A percentile compares a stretch with the other conserved stretches of the same genome.
Conservation (phyloP, 2,113 vertebrate genomes). For the Callaeas wilsoni region DNA sequence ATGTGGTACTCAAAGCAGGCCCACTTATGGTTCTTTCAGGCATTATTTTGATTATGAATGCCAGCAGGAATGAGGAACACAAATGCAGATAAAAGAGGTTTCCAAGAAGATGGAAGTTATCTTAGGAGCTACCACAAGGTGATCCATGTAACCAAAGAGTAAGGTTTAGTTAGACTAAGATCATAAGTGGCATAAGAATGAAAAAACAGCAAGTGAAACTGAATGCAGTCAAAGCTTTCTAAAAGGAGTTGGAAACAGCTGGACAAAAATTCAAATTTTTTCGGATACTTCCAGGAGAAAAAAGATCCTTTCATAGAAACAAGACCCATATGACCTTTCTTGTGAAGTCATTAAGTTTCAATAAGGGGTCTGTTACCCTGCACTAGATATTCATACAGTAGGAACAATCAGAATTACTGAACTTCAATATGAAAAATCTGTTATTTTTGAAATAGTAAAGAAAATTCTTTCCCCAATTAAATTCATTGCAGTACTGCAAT, state of each 20-base stretch:
- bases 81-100: background rate
- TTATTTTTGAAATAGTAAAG: background rate
- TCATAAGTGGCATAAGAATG: background rate
- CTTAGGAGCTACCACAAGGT: background rate
- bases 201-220: background rate
- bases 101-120: background rate
- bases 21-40: background rate
- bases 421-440: slow-evolving; percentile 1
- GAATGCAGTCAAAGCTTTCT: background rate
- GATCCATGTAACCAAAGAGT: background rate
- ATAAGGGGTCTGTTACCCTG: background rate
- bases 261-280: background rate
- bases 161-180: background rate
- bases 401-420: background rate
- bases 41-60: background rate
- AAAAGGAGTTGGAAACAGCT: background rate
- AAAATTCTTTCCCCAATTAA: slow-evolving; percentile 1
- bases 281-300: background rate
- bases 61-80: background rate
- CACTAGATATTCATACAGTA: background rate
- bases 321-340: background rate
- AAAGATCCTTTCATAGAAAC: background rate
- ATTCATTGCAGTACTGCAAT: background rate
- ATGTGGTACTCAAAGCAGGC: background rate
- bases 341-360: background rate